Evolutionary conservation across 53 echinoderm and acorn worm species (phyloP).

Genomic region (Zoroaster sp.): DNA sequence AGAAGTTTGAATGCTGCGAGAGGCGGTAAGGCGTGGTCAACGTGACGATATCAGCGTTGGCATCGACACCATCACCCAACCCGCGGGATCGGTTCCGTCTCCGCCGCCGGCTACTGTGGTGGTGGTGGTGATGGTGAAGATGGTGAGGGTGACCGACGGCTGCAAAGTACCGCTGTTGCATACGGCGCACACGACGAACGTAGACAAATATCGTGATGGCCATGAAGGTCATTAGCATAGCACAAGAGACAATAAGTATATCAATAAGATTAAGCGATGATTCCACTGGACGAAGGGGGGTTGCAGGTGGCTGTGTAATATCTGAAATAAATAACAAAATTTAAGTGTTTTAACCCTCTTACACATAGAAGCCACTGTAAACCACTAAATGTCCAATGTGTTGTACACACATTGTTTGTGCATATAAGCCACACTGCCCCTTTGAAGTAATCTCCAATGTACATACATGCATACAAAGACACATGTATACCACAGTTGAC

Average conservation of each 20-base stretch:
- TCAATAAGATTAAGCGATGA: slow-evolving; percentile 50
- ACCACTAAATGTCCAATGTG: too few species aligned
- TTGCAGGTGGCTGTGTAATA: slow-evolving; percentile 6
- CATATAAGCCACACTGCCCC: too few species aligned
- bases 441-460: too few species aligned
- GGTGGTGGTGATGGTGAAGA: slow-evolving; percentile 56
- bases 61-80: background rate
- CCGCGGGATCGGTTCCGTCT: slow-evolving; percentile 1
- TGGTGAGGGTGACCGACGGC: slow-evolving; percentile 40
- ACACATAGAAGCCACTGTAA: too few species aligned
- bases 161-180: slow-evolving; percentile 71
- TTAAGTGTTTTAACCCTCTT: too few species aligned
- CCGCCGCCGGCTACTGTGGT: background rate
- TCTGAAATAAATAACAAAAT: background rate
- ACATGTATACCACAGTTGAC: too few species aligned
- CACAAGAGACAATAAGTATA: slow-evolving; percentile 69
- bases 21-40: slow-evolving; percentile 72
- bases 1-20: slow-evolving; percentile 72
- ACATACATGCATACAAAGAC: too few species aligned
- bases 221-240: slow-evolving; percentile 71
- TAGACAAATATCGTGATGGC: slow-evolving; percentile 75
- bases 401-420: too few species aligned
- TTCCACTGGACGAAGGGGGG: slow-evolving; percentile 37
- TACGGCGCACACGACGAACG: slow-evolving; percentile 67
- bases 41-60: background rate